phyloP scores from a whole-genome alignment of 2,797 vertebrate genomes.

The Xiphophorus birchmanni region DNA sequence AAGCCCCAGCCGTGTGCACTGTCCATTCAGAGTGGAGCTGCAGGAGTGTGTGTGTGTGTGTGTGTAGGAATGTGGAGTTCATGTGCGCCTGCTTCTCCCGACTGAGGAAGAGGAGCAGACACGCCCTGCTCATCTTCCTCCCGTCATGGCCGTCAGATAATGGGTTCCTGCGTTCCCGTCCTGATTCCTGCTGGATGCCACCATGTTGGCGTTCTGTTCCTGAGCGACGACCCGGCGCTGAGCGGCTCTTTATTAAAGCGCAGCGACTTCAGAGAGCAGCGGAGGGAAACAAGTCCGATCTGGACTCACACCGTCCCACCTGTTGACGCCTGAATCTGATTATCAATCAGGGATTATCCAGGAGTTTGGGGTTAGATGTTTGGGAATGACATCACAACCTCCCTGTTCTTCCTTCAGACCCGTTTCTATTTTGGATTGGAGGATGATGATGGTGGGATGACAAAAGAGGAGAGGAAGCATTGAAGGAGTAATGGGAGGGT shows the following conservation, averaged over 20 bases:
- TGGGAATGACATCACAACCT: conserved; percentile 63
- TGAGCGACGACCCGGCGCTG: conserved; percentile 42
- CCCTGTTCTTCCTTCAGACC: conserved; percentile 29
- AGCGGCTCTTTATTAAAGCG: conserved; percentile 77
- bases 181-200: too few relatives aligned
- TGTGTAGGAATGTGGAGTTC: background rate
- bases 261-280: conserved; percentile 57
- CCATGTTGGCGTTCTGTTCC: background rate
- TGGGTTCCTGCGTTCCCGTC: background rate
- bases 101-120: background rate
- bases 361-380: conserved; percentile 20
- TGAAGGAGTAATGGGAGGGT: conserved; percentile 61
- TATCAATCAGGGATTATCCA: background rate
- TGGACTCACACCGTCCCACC: background rate
- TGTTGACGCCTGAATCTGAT: background rate
- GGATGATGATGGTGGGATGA: conserved; percentile 57
- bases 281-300: conserved; percentile 16
- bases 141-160: too few relatives aligned
- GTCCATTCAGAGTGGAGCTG: conserved; percentile 3
- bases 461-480: conserved; percentile 45
- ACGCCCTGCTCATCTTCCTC: conserved; percentile 28
- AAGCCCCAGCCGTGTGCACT: conserved; percentile 31
- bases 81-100: too few relatives aligned
- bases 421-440: conserved; percentile 57
- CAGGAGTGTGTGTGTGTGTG: background rate